Conservation (phyloP, 1,140 invertebrate genomes). For the Paraescarpia echinospica region DNA sequence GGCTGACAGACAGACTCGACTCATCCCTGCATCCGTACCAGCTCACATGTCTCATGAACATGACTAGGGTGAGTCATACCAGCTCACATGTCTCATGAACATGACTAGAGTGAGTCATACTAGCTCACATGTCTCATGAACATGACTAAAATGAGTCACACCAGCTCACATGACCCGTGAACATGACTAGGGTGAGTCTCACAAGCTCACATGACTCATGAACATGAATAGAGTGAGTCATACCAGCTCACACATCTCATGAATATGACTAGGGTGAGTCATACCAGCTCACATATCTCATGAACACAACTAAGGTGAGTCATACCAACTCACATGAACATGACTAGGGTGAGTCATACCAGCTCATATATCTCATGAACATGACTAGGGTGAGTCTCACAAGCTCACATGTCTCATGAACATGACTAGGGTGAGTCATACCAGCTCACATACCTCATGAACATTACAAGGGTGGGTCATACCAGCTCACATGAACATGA, state of each 20-base stretch:
- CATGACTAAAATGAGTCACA: conserved; percentile 91
- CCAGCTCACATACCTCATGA: conserved; percentile 19
- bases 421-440: conserved; percentile 48
- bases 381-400: neutral
- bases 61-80: conserved; percentile 89
- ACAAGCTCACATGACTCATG: neutral
- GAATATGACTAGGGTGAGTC: too few species aligned
- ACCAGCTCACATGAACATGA: conserved; percentile 50
- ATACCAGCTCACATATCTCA: neutral
- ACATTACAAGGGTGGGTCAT: too few species aligned
- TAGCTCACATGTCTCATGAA: conserved; percentile 96
- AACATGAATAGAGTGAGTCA: neutral
- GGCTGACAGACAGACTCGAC: conserved; percentile 91
- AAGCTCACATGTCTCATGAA: too few species aligned
- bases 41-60: conserved; percentile 93
- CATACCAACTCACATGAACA: neutral
- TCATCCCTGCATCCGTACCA: conserved; percentile 95
- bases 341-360: neutral
- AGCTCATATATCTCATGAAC: neutral
- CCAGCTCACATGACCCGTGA: conserved; percentile 94
- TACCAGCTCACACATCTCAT: neutral
- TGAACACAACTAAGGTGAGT: neutral
- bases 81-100: conserved; percentile 94
- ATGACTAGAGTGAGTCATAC: conserved; percentile 91
- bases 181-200: conserved; percentile 83